These are phyloP conservation scores for Xiphophorus hellerii DNA, from an alignment of 2,113 vertebrate genomes.

Conservation along the genomic window DNA sequence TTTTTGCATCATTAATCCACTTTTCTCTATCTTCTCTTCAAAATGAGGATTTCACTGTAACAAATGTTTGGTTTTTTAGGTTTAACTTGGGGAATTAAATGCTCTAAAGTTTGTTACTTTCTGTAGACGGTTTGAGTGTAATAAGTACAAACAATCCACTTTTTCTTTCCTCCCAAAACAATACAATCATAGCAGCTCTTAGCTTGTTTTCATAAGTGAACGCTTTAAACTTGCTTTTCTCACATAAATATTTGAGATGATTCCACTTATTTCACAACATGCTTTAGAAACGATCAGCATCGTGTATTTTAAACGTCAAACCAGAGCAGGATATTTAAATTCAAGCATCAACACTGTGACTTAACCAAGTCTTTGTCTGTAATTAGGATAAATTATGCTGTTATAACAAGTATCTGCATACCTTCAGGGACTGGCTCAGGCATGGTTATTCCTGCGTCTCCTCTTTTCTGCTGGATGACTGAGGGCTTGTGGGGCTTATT, in stretches of 20 bases:
- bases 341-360: slow-evolving; percentile 5
- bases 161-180: neutral
- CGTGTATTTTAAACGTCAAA: slow-evolving; percentile 5
- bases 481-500: slow-evolving; percentile 59
- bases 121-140: neutral
- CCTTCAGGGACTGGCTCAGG: slow-evolving; percentile 71
- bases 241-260: neutral
- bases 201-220: slow-evolving; percentile 1
- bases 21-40: neutral
- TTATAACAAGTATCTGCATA: slow-evolving; percentile 62
- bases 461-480: slow-evolving; percentile 61
- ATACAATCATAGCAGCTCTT: neutral
- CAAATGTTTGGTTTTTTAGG: neutral
- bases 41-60: neutral
- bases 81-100: slow-evolving; percentile 1
- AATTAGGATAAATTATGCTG: slow-evolving; percentile 47
- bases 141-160: slow-evolving; percentile 3
- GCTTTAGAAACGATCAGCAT: neutral
- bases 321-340: slow-evolving; percentile 7
- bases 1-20: neutral
- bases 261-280: slow-evolving; percentile 15
- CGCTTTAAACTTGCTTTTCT: neutral
- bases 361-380: slow-evolving; percentile 30
- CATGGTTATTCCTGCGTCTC: slow-evolving; percentile 76
- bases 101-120: neutral